Evolutionary conservation across 2,888 invertebrate genomes (phyloP).

Genomic region (Aphodius sticticus): DNA sequence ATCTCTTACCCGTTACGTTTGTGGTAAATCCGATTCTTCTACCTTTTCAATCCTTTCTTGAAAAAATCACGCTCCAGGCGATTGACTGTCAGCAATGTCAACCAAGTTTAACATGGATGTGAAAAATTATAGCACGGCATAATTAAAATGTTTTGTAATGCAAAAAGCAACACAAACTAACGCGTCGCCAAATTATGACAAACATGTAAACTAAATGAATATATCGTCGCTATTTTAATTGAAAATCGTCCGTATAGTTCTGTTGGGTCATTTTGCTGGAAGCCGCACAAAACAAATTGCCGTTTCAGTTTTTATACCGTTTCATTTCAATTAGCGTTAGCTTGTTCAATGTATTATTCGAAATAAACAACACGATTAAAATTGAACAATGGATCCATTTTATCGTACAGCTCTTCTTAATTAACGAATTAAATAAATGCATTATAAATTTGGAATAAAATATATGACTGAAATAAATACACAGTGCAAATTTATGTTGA

Average conservation of each 20-base stretch:
- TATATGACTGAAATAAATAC: background rate
- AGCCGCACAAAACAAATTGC: background rate
- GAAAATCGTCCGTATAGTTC: background rate
- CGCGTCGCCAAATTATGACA: background rate
- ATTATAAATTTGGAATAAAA: background rate
- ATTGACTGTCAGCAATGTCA: too few species aligned
- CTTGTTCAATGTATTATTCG: background rate
- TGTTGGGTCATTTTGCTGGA: too few species aligned
- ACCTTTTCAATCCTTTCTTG: too few species aligned
- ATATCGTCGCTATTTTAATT: conserved; percentile 8
- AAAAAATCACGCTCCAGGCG: too few species aligned
- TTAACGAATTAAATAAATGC: background rate
- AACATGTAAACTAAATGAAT: background rate
- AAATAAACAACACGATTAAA: background rate
- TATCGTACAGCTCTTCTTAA: background rate
- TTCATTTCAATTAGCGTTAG: background rate
- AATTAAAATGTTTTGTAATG: too few species aligned
- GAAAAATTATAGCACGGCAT: too few species aligned
- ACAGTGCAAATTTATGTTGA: background rate
- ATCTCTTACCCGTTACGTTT: too few species aligned
- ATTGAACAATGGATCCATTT: background rate
- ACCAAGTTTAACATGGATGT: too few species aligned
- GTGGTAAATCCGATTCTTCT: too few species aligned
- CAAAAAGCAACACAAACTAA: too few species aligned
- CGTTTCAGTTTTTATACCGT: background rate